Conservation (phyloP, 2,113 vertebrate species). For the Lepus timidus region DNA sequence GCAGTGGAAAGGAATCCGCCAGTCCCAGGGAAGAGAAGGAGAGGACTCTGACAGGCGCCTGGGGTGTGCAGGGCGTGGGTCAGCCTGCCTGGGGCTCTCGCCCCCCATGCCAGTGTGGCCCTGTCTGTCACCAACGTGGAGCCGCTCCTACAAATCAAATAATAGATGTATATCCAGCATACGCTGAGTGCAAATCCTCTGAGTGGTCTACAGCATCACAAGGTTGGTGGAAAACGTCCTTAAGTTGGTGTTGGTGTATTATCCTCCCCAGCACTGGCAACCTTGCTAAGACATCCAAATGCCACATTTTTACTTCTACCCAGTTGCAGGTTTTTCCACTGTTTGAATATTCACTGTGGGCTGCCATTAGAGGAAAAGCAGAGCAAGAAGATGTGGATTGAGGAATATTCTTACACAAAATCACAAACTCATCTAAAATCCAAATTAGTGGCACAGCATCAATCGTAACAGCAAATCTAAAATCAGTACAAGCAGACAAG, state of each 20-base stretch:
- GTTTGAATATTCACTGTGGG: background rate
- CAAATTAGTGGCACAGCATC: background rate
- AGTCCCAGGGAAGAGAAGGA: background rate
- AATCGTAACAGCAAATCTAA: background rate
- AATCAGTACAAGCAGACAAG: background rate
- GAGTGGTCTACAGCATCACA: background rate
- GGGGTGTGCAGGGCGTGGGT: background rate
- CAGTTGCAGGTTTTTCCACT: background rate
- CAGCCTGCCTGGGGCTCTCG: too few species aligned
- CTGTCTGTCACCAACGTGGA: background rate
- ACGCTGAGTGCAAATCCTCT: background rate
- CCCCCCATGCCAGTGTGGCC: background rate
- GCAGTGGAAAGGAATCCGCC: background rate
- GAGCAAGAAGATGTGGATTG: background rate
- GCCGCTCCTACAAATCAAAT: background rate
- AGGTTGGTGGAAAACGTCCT: background rate
- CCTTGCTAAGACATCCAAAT: background rate
- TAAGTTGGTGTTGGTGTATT: background rate
- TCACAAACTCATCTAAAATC: conserved; percentile 29
- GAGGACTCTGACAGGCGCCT: background rate
- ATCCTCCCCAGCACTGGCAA: background rate
- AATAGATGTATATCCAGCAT: background rate
- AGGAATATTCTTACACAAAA: conserved; percentile 3
- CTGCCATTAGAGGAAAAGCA: background rate
- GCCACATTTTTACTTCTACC: background rate